phyloP scores from a whole-genome alignment of 2,888 invertebrate species.

The Limnephilus auricula region DNA sequence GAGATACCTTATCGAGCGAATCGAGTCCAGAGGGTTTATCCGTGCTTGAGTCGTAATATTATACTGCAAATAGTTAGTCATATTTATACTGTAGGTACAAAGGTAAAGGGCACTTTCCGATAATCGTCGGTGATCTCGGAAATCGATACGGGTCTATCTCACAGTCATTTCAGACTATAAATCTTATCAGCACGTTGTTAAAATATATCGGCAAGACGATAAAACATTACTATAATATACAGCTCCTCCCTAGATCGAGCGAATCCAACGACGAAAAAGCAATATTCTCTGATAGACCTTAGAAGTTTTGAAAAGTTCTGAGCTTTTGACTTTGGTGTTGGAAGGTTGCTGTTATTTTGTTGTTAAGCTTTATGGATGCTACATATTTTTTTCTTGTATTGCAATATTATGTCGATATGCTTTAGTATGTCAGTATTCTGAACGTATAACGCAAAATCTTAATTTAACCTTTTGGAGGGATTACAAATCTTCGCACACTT shows the following conservation, averaged over 20 bases:
- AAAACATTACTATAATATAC: neutral
- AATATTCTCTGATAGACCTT: neutral
- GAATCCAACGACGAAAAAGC: neutral
- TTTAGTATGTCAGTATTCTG: no score
- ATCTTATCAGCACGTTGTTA: constrained; percentile 23
- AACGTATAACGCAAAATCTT: no score
- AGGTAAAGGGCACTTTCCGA: neutral
- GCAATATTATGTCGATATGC: no score
- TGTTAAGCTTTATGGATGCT: no score
- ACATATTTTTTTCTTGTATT: no score
- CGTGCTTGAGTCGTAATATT: neutral
- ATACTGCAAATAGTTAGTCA: neutral
- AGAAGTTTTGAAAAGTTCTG: neutral
- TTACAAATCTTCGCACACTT: no score
- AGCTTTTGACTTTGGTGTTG: neutral
- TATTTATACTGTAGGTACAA: neutral
- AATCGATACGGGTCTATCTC: neutral
- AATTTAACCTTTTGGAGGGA: no score
- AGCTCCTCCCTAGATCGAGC: neutral
- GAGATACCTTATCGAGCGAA: neutral
- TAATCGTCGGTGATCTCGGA: neutral
- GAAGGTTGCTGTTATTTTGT: neutral
- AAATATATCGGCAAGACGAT: constrained; percentile 14
- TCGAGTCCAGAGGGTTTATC: neutral
- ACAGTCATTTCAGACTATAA: constrained; percentile 22